Base-by-base conservation (phyloP, 1,140 invertebrate species). In the Latrodectus geometricus region DNA sequence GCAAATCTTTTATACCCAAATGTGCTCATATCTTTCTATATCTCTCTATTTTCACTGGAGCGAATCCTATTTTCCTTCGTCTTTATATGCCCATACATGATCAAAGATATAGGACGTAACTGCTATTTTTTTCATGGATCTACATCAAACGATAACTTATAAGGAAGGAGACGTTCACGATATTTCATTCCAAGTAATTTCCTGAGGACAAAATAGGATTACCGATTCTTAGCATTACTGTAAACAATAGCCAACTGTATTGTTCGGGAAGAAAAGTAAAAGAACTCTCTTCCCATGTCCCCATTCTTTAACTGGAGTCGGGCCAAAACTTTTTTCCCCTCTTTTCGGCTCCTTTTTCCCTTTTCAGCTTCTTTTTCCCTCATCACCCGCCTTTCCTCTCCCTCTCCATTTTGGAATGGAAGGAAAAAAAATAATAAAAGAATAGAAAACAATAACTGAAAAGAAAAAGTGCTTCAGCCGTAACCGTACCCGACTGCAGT, bases 121-220 rank as follows among this genome's bases (percentile, higher is more conserved):
- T 17, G 54, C 11, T 61, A 61, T 61, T 17, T 8, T 61, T 61
- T 4, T 8, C 35, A 35, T 61, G 11, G 54, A 14, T 11, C 54
- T 61, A 61, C 54, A 61, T 11, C 17, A 61, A 61, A 66, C 54
- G 49, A 79, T 79, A 81, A 70, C 50, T 81, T 81, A 81, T 21
- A 72, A 79, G n/a, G n/a, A 56, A n/a, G n/a, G 8, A 61, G 68
- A 81, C 66, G 14, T 35, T 54, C 52, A 72, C 20, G 23, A 72
- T 81, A 81, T 61, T 81, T 81, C 56, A 79, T 81, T 81, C 69
- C 79, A 20, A 69, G 69, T 20, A 81, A 56, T 72, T 81, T 81
- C 17, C 9, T 56, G 20, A 15, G 66, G 23, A 56, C 79, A 81
- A 72, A 81, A 81, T 72, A 72, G 14, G 20, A 81, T 72, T 72